A percentile compares a stretch with the other conserved stretches of the same genome.
Evolutionary conservation across 2,888 invertebrate species (phyloP).

Genomic region (Mermis nigrescens): DNA sequence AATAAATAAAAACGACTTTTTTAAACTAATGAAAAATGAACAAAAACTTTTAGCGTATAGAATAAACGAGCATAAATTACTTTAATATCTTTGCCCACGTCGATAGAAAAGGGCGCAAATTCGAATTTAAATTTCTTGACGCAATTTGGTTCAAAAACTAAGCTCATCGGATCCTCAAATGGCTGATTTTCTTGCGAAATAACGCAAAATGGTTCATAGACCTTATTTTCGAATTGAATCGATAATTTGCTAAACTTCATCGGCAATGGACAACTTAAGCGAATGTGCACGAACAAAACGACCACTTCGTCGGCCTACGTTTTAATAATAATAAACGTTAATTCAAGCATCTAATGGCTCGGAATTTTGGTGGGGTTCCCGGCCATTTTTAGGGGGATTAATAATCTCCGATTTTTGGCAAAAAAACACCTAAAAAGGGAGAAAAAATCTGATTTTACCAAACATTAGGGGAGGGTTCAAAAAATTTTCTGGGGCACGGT

Average conservation of each 20-base stretch:
- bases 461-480: too few relatives aligned
- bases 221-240: constrained; percentile 4
- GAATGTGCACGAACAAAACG: constrained; percentile 2
- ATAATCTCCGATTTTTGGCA: too few relatives aligned
- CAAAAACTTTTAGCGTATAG: not conserved
- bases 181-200: not conserved
- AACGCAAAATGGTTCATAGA: not conserved
- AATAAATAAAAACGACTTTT: not conserved
- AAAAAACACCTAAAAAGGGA: too few relatives aligned
- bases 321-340: too few relatives aligned
- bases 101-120: constrained; percentile 2
- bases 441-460: too few relatives aligned
- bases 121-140: not conserved
- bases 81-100: constrained; percentile 8
- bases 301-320: constrained; percentile 6
- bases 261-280: not conserved
- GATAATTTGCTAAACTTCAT: constrained; percentile 8
- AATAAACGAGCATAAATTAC: not conserved
- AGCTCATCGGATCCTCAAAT: not conserved
- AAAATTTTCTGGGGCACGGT: too few relatives aligned
- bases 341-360: too few relatives aligned
- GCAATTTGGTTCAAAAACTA: not conserved
- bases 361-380: too few relatives aligned
- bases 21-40: not conserved
- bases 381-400: too few relatives aligned